Base-by-base conservation (phyloP, 2,888 invertebrate genomes). In the Punctoribates punctum region DNA sequence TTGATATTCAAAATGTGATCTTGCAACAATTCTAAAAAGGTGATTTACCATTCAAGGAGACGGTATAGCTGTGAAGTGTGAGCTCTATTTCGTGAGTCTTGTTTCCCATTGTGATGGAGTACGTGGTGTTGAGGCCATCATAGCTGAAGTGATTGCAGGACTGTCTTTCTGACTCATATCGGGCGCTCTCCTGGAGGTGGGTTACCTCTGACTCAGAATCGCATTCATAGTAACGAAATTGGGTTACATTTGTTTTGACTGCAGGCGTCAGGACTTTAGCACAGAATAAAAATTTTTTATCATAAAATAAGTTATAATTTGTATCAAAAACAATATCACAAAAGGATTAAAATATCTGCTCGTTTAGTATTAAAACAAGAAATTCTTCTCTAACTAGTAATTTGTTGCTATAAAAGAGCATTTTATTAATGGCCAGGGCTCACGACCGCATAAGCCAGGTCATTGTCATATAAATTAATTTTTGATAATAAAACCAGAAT, bases 211-310 rank as follows among this genome's bases (percentile, higher is more conserved):
- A 57, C 23, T 25, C 57, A 6, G 3, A 3, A 25, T 25, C 20
- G 57, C 57, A 57, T n/a, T 57, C 57, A 57, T 17, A 57, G 57
- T 57, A 57, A 57, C 57, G 57, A 57, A 23, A 57, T 57, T 57
- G 57, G 57, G 57, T 57, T 57, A 57, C 57, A 57, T 57, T 57
- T 57, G 57, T 23, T 57, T 20, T 57, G 23, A 57, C 57, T 57
- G 23, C 57, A 57, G 57, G 57, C 57, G 57, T 57, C 25, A 57
- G 57, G 57, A 23, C 57, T 57, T 20, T 20, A 17, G 23, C 3
- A 25, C 8, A 57, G 4, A 25, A 57, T 23, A 23, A 57, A 57
- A n/a, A 20, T 5, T 23, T 23, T 17, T 23, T 20, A 17, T 23
- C 8, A 23, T 23, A 23, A 57, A 57, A n/a, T n/a, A n/a, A n/a